These are phyloP conservation scores for Punctoribates punctum DNA, from an alignment of 2,888 invertebrate genomes.

Conservation along the genomic window DNA sequence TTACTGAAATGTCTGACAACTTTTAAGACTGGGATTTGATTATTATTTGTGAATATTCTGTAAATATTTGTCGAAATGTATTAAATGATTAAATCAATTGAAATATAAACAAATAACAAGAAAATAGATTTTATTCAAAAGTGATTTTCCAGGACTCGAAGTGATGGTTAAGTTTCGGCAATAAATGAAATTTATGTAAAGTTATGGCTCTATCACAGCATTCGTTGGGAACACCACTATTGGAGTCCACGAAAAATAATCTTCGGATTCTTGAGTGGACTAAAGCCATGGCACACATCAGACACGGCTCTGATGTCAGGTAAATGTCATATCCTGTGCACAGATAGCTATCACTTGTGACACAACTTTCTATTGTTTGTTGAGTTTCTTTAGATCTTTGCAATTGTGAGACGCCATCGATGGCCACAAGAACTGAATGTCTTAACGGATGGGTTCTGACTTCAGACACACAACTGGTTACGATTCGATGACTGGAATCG, in stretches of 20 bases:
- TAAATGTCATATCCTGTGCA: conserved; percentile 75
- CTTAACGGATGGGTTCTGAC: conserved; percentile 64
- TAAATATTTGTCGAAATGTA: no score
- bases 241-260: conserved; percentile 63
- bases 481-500: background rate
- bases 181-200: conserved; percentile 69
- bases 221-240: background rate
- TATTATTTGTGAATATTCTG: no score
- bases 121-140: background rate
- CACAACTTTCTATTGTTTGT: background rate
- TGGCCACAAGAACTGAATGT: conserved; percentile 78
- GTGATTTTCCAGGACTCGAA: conserved; percentile 72
- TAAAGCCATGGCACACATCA: conserved; percentile 93
- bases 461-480: conserved; percentile 33
- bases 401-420: conserved; percentile 73
- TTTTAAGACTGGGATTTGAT: no score
- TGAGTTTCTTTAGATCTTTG: background rate
- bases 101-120: background rate
- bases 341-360: conserved; percentile 45
- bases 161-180: conserved; percentile 80
- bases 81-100: no score
- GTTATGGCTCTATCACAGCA: conserved; percentile 55
- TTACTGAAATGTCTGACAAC: no score
- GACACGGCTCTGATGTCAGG: conserved; percentile 78
- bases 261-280: conserved; percentile 80